Percentiles rank a stretch among this genome's conserved stretches.
Evolutionary conservation across 2,113 vertebrate species (phyloP).

Genomic region (Cebidichthys violaceus): DNA sequence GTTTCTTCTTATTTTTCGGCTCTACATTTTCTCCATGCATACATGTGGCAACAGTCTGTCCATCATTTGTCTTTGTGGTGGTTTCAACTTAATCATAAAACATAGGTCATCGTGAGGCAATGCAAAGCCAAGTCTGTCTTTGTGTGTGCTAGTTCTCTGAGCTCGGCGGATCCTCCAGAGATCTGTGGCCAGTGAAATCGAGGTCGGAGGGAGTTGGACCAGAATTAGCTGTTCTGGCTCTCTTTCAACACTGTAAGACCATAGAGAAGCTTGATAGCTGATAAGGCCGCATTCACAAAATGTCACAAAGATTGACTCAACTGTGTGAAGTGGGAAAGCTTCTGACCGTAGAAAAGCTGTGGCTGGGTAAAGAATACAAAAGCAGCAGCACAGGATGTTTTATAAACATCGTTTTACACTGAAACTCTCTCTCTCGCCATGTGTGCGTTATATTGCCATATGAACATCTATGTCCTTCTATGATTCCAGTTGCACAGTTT

Average conservation of each 20-base stretch:
- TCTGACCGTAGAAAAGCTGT: slow-evolving; percentile 23
- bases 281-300: slow-evolving; percentile 4
- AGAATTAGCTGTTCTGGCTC: slow-evolving; percentile 42
- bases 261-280: slow-evolving; percentile 11
- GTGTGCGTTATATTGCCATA: slow-evolving; percentile 20
- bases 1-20: neutral
- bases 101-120: neutral
- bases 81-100: neutral
- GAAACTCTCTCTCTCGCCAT: slow-evolving; percentile 20
- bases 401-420: slow-evolving; percentile 50
- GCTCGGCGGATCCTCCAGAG: neutral
- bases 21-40: neutral
- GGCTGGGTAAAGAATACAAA: slow-evolving; percentile 29
- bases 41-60: neutral
- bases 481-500: slow-evolving; percentile 21
- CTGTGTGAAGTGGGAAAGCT: slow-evolving; percentile 12
- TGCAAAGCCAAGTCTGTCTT: neutral
- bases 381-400: neutral
- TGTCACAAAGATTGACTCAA: neutral
- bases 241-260: neutral
- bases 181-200: slow-evolving; percentile 5
- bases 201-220: slow-evolving; percentile 17
- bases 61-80: neutral
- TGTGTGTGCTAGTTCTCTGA: slow-evolving; percentile 6
- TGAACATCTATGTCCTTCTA: slow-evolving; percentile 12